phyloP scores from a whole-genome alignment of 2,797 vertebrate species.

The Tenualosa thibaudeaui region DNA sequence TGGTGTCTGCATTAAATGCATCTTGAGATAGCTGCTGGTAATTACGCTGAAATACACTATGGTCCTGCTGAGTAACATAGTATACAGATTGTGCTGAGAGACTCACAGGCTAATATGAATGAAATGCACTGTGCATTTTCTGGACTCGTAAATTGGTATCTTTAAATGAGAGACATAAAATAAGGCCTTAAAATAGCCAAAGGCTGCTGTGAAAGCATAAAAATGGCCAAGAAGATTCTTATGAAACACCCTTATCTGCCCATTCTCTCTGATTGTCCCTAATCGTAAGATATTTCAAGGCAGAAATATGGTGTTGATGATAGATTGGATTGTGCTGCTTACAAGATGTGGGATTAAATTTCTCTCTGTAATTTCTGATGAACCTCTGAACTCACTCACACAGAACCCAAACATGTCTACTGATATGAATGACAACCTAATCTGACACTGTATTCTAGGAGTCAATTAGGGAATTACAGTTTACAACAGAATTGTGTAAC shows the following conservation, averaged over 20 bases:
- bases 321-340: background rate
- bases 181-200: background rate
- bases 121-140: background rate
- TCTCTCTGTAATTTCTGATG: background rate
- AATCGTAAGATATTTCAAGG: background rate
- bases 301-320: background rate
- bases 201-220: background rate
- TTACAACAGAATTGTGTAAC: too few species aligned
- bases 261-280: background rate
- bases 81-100: background rate
- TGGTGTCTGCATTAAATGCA: constrained; percentile 12
- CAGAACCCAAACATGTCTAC: too few species aligned
- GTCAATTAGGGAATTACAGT: too few species aligned
- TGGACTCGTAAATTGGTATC: background rate
- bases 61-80: background rate
- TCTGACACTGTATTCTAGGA: too few species aligned
- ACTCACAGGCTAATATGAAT: background rate
- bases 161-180: background rate
- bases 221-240: background rate
- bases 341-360: background rate
- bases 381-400: background rate
- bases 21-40: constrained; percentile 17
- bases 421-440: too few species aligned
- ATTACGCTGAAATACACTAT: background rate
- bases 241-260: background rate